These are phyloP conservation scores for Anthopleura xanthogrammica DNA, from an alignment of 92 coral and sea anemone species.

Conservation along the genomic window DNA sequence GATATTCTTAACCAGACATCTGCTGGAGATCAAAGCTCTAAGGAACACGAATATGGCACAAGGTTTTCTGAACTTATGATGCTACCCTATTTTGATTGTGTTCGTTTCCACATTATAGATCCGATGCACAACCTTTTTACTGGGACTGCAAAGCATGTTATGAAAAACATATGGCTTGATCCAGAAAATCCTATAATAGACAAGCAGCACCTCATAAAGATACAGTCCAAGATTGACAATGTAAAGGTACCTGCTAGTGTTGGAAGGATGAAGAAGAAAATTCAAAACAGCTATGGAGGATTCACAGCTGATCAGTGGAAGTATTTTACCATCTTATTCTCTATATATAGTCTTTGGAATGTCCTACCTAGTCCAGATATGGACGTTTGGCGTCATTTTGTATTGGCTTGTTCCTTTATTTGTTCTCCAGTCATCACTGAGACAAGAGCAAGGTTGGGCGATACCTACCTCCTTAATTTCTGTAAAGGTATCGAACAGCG, in stretches of 20 bases:
- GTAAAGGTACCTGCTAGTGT: conserved; percentile 58
- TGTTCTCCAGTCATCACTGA: conserved; percentile 54
- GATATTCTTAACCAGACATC: conserved; percentile 28
- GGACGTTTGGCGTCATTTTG: conserved; percentile 65
- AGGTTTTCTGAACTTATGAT: conserved; percentile 37
- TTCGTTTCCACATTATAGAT: conserved; percentile 59
- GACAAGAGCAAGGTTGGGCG: conserved; percentile 43
- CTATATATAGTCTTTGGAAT: conserved; percentile 43
- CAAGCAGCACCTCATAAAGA: conserved; percentile 15
- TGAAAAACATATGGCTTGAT: conserved; percentile 70
- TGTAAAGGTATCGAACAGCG: conserved; percentile 37
- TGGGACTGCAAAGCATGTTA: conserved; percentile 74
- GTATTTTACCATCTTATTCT: conserved; percentile 47
- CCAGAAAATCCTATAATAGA: conserved; percentile 22
- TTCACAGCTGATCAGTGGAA: conserved; percentile 84
- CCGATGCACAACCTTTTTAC: conserved; percentile 74
- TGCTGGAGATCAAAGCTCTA: conserved; percentile 21
- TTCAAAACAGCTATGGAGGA: conserved; percentile 59
- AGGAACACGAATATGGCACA: conserved; percentile 42
- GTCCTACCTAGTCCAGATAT: conserved; percentile 44
- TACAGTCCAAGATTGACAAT: conserved; percentile 57
- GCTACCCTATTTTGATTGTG: conserved; percentile 67
- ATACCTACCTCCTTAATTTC: conserved; percentile 41
- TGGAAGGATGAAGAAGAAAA: conserved; percentile 71
- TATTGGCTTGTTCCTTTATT: conserved; percentile 51